Base-by-base conservation (phyloP, 2,797 vertebrate genomes). In the Hyperoplus lanceolatus region DNA sequence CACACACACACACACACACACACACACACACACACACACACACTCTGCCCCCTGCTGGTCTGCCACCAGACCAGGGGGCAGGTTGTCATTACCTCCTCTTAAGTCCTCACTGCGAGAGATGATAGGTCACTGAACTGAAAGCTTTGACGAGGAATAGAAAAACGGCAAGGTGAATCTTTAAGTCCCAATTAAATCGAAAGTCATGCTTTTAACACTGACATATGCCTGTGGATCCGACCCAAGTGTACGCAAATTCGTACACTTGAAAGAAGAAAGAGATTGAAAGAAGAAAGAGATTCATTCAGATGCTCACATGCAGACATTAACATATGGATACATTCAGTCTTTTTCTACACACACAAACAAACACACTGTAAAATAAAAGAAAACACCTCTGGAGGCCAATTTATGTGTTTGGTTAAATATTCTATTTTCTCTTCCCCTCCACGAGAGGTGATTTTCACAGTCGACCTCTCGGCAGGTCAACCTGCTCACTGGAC, bases 401-500 rank as follows among this genome's bases (percentile, higher is more conserved):
- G 41, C 73, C 79, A 83, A 77, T 83, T 77, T 74, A 70, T 84
- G 51, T 6, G 14, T 74, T 69, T 77, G 64, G 73, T 80, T 78
- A 81, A 87, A 90, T 77, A 84, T 84, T 87, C 71, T 43, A 68
- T 80, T 76, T 83, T 91, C 70, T 10, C 64, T 45, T 36, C 29
- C 57, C 36, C 64, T 74, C 62, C 39, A 53, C 21, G 36, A 56
- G 68, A 75, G 73, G 55, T 74, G 66, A 81, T 87, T 82, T 85
- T 81, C 56, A 77, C 73, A 48, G 75, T 70, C 73, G 77, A 92
- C 87, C 90, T 90, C 74, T 72, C 2, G 0, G 67, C 67, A 18
- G 89, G 90, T 91, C 88, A 89, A 69, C 55, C 72, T 50, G 85
- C 89, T 83, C 87, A 90, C 85, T 86, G 87, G 90, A 91, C 91